Conservation (phyloP, 2,113 vertebrate genomes). For the Empidonax traillii region DNA sequence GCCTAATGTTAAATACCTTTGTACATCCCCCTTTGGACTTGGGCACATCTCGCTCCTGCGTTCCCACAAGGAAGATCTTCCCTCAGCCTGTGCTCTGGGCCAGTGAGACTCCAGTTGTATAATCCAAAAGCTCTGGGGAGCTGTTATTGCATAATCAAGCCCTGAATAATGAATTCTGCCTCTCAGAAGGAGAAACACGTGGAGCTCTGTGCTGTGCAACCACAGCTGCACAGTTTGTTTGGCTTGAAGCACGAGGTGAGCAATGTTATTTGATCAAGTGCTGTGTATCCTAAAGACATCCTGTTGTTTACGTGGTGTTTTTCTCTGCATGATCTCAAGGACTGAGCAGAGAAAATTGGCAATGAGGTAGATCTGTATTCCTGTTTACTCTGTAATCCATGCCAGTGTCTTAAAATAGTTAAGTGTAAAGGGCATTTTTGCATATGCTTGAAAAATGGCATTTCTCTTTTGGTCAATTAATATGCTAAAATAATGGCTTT, state of each 20-base stretch:
- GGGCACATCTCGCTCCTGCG: not conserved
- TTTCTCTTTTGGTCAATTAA: not conserved
- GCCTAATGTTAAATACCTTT: not conserved
- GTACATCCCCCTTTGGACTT: rapidly evolving
- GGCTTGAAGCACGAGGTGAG: not conserved
- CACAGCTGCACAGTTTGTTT: not conserved
- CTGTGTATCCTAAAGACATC: not conserved
- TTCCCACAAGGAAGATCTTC: not conserved
- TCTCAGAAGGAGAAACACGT: not conserved
- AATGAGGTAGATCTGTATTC: not conserved
- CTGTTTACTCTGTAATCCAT: not conserved
- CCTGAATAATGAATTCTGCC: not conserved
- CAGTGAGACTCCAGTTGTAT: rapidly evolving
- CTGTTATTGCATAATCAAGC: not conserved
- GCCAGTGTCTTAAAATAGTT: not conserved
- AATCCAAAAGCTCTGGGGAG: not conserved
- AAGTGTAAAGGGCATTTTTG: not conserved
- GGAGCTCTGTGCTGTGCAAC: not conserved
- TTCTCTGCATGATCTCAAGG: not conserved
- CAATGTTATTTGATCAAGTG: not conserved
- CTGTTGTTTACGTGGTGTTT: not conserved
- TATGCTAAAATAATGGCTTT: not conserved
- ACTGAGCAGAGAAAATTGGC: not conserved
- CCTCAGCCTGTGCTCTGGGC: not conserved
- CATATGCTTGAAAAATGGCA: not conserved